Evolutionary conservation across 2,888 invertebrate genomes (phyloP).

Genomic region (Melangyna quadrimaculata): DNA sequence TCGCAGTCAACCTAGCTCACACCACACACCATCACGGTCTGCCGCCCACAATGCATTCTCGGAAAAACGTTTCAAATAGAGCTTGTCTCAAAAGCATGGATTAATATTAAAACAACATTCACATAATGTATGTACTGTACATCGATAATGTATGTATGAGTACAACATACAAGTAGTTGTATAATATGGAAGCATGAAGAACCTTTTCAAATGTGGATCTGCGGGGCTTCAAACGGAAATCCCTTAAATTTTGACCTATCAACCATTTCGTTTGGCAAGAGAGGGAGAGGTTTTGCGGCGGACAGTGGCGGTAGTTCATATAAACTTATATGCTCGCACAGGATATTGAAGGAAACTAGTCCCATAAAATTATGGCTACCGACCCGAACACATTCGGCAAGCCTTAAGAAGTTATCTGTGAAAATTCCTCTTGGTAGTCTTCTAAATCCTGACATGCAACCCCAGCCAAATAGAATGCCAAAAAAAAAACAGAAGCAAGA

Average conservation of each 20-base stretch:
- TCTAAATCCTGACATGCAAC: constrained; percentile 26
- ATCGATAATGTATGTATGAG: neutral
- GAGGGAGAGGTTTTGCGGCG: neutral
- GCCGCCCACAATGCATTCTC: constrained; percentile 27
- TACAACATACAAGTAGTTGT: neutral
- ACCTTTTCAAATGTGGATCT: neutral
- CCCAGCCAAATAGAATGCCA: neutral
- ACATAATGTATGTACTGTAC: neutral
- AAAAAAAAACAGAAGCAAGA: neutral
- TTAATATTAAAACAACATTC: constrained; percentile 53
- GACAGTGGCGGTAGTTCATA: neutral
- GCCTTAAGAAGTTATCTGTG: constrained; percentile 46
- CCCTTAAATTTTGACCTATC: constrained; percentile 59
- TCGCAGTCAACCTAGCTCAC: constrained; percentile 1
- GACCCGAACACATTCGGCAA: constrained; percentile 25
- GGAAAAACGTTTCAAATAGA: constrained; percentile 59
- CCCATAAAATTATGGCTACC: constrained; percentile 60
- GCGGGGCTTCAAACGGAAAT: constrained; percentile 36
- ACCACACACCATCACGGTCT: too few relatives aligned
- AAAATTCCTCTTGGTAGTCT: constrained; percentile 26
- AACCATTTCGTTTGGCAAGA: constrained; percentile 17
- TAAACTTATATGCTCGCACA: constrained; percentile 14
- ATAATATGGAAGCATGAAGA: neutral
- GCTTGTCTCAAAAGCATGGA: constrained; percentile 55
- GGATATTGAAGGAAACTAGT: constrained; percentile 68